Conservation (phyloP, 2,797 vertebrate genomes). For the Coendou prehensilis region DNA sequence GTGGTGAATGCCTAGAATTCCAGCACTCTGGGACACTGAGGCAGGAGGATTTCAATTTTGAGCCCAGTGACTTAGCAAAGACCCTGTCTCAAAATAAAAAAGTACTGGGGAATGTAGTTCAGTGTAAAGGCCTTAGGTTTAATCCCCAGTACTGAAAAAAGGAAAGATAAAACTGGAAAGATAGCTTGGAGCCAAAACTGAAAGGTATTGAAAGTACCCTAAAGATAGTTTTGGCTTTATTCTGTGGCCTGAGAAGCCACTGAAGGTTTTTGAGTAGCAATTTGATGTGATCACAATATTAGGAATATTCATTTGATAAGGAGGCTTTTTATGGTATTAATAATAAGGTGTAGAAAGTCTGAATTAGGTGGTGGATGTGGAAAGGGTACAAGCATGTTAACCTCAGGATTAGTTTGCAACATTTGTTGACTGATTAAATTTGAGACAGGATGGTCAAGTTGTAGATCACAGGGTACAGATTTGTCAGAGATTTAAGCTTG, state of each 20-base stretch:
- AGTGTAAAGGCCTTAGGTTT: neutral
- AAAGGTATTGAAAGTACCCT: neutral
- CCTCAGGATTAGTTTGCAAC: neutral
- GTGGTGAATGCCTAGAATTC: neutral
- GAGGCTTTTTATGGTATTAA: neutral
- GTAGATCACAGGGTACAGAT: neutral
- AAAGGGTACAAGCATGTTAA: neutral
- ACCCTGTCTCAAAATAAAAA: neutral
- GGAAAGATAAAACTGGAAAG: neutral
- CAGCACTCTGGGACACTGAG: neutral
- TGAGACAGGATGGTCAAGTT: neutral
- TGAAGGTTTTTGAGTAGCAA: conserved; percentile 40
- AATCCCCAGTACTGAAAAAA: neutral
- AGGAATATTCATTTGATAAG: neutral
- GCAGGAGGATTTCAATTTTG: neutral
- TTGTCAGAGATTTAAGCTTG: conserved; percentile 59
- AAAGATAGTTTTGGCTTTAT: neutral
- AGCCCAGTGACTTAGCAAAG: neutral
- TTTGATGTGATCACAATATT: neutral
- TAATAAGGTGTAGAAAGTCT: neutral
- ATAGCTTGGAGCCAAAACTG: neutral
- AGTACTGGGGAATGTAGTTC: neutral
- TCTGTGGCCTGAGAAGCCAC: conserved; percentile 35
- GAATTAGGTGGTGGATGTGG: neutral
- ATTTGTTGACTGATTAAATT: conserved; percentile 8